Percentiles rank a stretch among this genome's conserved stretches.
These are phyloP conservation scores for Tachysurus vachellii DNA, from an alignment of 2,113 vertebrate genomes.

Conservation along the genomic window DNA sequence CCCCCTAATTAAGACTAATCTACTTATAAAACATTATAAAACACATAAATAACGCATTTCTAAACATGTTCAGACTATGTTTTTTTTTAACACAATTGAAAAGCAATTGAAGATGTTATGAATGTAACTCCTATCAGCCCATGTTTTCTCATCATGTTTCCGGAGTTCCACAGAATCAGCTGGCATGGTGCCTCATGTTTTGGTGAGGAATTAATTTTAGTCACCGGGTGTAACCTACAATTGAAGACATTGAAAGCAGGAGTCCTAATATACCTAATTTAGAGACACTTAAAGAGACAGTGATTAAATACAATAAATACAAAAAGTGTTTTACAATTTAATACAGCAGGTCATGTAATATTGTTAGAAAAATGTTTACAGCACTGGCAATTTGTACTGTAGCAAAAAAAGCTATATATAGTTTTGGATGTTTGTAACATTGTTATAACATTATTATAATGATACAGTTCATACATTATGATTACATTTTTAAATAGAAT, in stretches of 20 bases:
- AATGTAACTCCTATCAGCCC: not conserved
- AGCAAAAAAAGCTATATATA: not conserved
- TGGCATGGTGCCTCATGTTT: not conserved
- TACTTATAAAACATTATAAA: not conserved
- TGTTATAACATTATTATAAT: not conserved
- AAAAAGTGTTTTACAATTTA: too few relatives aligned
- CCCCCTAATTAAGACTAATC: not conserved
- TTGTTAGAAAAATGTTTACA: not conserved
- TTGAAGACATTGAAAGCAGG: not conserved
- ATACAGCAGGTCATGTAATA: too few relatives aligned
- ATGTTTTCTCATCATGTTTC: slow-evolving; percentile 7
- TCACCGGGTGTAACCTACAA: not conserved
- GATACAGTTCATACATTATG: not conserved
- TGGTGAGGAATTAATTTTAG: not conserved
- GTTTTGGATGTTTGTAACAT: not conserved
- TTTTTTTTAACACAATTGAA: too few relatives aligned
- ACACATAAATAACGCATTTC: too few relatives aligned
- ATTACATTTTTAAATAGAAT: not conserved
- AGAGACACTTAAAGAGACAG: not conserved
- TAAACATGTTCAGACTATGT: too few relatives aligned
- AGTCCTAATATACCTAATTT: not conserved
- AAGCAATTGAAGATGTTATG: too few relatives aligned
- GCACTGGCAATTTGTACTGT: not conserved
- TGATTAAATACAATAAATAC: not conserved
- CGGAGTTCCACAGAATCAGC: slow-evolving; percentile 3